A percentile compares a stretch with the other conserved stretches of the same genome.
Conservation (phyloP, 2,888 invertebrate species). For the Smittia sp. region DNA sequence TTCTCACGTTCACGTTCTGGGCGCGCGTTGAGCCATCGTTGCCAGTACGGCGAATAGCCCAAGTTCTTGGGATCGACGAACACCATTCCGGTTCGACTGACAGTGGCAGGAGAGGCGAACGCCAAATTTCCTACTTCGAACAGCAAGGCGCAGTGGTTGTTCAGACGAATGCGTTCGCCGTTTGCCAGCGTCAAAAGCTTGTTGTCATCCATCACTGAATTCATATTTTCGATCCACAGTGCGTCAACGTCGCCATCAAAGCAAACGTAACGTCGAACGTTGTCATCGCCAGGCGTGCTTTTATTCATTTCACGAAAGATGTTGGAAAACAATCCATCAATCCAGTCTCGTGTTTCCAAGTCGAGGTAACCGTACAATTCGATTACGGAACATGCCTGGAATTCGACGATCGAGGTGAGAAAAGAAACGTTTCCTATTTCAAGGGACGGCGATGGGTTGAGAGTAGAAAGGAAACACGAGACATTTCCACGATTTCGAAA, state of each 20-base stretch:
- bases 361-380: slow-evolving; percentile 88
- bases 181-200: slow-evolving; percentile 85
- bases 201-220: slow-evolving; percentile 96
- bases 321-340: slow-evolving; percentile 84
- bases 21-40: slow-evolving; percentile 66
- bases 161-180: slow-evolving; percentile 81
- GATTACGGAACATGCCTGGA: slow-evolving; percentile 77
- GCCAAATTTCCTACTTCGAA: slow-evolving; percentile 89
- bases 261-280: slow-evolving; percentile 77
- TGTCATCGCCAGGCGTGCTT: slow-evolving; percentile 63
- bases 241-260: slow-evolving; percentile 95
- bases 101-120: slow-evolving; percentile 89
- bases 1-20: slow-evolving; percentile 57
- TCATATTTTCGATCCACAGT: slow-evolving; percentile 96
- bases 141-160: slow-evolving; percentile 75
- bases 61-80: slow-evolving; percentile 90
- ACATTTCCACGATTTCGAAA: slow-evolving; percentile 13
- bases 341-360: slow-evolving; percentile 85
- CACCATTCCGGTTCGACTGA: slow-evolving; percentile 91
- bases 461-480: slow-evolving; percentile 8
- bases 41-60: slow-evolving; percentile 83
- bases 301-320: slow-evolving; percentile 90
- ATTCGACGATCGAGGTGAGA: slow-evolving; percentile 31
- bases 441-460: not conserved
- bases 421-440: not conserved